Evolutionary conservation across 2,113 vertebrate species (phyloP).

Genomic region (Neofelis nebulosa): DNA sequence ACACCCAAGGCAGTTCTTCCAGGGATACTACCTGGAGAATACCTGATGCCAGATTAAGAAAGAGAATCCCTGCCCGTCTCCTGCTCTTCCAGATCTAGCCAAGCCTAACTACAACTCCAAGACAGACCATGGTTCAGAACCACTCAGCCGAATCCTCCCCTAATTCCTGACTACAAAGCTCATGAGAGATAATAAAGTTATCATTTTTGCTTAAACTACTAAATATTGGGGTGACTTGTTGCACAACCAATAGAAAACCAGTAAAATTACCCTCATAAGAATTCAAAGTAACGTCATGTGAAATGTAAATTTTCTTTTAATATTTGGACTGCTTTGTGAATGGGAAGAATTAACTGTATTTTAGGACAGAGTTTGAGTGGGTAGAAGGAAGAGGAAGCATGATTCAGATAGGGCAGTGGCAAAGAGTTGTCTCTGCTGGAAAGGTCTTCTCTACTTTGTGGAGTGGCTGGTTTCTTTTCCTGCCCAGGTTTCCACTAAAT

Average conservation of each 20-base stretch:
- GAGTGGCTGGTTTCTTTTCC: background rate
- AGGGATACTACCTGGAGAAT: background rate
- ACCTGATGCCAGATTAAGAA: background rate
- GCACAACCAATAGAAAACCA: background rate
- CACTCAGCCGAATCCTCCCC: background rate
- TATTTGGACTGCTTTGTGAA: background rate
- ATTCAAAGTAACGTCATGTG: background rate
- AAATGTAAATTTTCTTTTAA: background rate
- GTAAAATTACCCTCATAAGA: background rate
- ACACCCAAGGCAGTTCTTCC: background rate
- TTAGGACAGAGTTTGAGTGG: background rate
- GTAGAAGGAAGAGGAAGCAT: background rate
- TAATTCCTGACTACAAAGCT: background rate
- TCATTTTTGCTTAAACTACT: background rate
- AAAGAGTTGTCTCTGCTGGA: background rate
- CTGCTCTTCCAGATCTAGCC: background rate
- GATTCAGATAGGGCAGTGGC: background rate
- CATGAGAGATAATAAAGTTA: background rate
- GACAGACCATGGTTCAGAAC: background rate
- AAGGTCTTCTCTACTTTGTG: background rate
- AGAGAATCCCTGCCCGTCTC: background rate
- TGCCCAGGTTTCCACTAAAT: background rate
- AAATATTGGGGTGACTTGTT: background rate
- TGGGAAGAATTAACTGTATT: background rate
- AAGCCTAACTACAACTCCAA: background rate